phyloP scores from a whole-genome alignment of 2,113 vertebrate species.

The Carettochelys insculpta region DNA sequence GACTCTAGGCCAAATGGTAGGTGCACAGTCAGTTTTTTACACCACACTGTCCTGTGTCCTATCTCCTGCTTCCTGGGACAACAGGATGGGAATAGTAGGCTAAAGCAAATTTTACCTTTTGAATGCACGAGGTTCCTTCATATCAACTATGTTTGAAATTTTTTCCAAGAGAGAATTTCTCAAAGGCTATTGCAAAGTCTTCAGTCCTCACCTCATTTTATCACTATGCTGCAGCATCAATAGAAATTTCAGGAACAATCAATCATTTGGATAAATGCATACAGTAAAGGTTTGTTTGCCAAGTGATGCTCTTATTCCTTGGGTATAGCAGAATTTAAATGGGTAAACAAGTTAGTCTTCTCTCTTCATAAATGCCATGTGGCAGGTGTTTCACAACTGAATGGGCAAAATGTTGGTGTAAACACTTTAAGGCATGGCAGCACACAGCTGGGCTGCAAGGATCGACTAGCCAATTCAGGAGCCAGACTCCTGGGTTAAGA shows the following conservation, averaged over 20 bases:
- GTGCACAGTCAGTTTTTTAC: background rate
- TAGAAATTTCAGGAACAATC: background rate
- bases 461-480: background rate
- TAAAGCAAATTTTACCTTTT: background rate
- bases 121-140: background rate
- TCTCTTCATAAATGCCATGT: background rate
- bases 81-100: background rate
- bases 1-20: background rate
- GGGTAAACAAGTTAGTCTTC: background rate
- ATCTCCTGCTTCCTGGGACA: background rate
- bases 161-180: background rate
- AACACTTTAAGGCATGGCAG: background rate
- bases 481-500: background rate
- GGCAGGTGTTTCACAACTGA: background rate
- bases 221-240: background rate
- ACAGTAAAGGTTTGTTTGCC: background rate
- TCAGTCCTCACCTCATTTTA: background rate
- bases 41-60: background rate
- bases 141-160: background rate
- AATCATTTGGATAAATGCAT: accelerated
- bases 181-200: background rate
- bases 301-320: background rate
- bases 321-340: background rate
- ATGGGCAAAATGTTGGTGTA: background rate
- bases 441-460: background rate